These are phyloP conservation scores for Halictus rubicundus DNA, from an alignment of 1,140 invertebrate genomes.

Conservation along the genomic window DNA sequence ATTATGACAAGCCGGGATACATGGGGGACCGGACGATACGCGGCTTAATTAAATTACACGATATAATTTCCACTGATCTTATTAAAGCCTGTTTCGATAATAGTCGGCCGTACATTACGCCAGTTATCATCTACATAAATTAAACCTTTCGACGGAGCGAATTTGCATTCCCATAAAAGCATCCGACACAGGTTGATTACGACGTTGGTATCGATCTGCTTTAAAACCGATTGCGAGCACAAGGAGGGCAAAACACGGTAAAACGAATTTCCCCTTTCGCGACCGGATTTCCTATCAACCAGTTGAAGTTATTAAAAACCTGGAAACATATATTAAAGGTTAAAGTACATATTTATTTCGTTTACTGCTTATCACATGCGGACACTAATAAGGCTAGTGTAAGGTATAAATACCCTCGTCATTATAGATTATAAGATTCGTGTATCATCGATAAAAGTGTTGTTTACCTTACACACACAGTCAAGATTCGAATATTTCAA, in stretches of 20 bases:
- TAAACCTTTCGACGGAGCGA: not conserved
- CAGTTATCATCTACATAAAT: conserved; percentile 32
- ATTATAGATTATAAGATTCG: no score
- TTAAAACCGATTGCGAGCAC: not conserved
- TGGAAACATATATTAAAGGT: no score
- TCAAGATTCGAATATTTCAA: no score
- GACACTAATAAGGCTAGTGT: no score
- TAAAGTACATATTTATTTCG: no score
- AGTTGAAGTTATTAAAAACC: no score
- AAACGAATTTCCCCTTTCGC: not conserved
- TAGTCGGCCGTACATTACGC: conserved; percentile 19
- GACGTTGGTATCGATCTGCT: not conserved
- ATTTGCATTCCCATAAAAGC: conserved; percentile 30
- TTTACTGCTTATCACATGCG: no score
- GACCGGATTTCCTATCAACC: no score
- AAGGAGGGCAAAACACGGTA: not conserved
- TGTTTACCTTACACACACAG: no score
- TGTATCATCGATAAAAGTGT: no score
- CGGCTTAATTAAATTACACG: conserved; percentile 34
- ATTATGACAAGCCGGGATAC: conserved; percentile 11
- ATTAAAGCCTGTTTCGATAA: conserved; percentile 23
- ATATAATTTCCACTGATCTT: conserved; percentile 24
- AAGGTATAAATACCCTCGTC: no score
- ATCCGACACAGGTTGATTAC: conserved; percentile 10
- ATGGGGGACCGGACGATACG: not conserved